These are phyloP conservation scores for Lethenteron reissneri DNA, from an alignment of 2,113 vertebrate species.

Conservation along the genomic window DNA sequence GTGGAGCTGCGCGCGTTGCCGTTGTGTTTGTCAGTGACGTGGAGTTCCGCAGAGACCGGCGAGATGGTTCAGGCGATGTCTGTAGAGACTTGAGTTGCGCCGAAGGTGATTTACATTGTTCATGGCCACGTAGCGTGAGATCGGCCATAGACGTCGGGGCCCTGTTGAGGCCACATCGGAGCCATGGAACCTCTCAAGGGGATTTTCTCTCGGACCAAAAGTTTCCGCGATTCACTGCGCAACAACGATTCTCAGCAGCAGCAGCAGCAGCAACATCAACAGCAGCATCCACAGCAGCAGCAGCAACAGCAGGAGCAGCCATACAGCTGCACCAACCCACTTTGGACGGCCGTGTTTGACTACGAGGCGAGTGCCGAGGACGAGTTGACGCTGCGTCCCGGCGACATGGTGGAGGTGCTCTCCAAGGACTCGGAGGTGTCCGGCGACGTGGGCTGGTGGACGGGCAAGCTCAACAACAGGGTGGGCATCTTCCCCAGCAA, in stretches of 20 bases:
- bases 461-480: conserved; percentile 46
- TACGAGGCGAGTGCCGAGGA: conserved; percentile 57
- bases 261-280: too few species aligned
- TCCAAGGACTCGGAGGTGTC: conserved; percentile 54
- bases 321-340: conserved; percentile 25
- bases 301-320: conserved; percentile 62
- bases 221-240: background rate
- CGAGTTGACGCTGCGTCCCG: conserved; percentile 47
- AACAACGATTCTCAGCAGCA: background rate
- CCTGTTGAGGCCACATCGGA: too few species aligned
- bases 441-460: conserved; percentile 65
- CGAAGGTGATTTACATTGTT: background rate
- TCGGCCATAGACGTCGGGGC: background rate
- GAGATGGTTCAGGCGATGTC: background rate
- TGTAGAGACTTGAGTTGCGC: background rate
- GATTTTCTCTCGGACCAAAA: background rate
- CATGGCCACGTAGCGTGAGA: conserved; percentile 1
- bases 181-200: conserved; percentile 1
- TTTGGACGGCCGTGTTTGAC: conserved; percentile 56
- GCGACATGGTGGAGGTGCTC: conserved; percentile 52
- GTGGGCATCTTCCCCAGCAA: conserved; percentile 59
- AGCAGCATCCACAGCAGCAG: conserved; percentile 28
- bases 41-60: background rate
- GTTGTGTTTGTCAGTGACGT: background rate
- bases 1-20: background rate